Conservation (phyloP, 2,113 vertebrate species). For the Eurystomus gularis region DNA sequence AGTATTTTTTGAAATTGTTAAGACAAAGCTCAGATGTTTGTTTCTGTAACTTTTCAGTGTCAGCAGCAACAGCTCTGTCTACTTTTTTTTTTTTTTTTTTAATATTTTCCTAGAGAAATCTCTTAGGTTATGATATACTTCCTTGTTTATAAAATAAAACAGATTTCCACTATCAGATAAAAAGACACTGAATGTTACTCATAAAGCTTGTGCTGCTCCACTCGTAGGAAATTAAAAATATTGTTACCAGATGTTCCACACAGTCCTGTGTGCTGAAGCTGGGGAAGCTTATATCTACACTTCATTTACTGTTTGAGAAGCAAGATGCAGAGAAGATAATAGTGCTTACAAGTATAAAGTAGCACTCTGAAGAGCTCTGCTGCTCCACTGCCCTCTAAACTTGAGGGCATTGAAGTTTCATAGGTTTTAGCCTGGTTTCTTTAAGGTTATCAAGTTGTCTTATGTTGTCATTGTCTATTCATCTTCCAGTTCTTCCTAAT, state of each 20-base stretch:
- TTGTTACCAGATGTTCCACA: constrained; percentile 11
- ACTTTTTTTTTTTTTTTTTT: not conserved
- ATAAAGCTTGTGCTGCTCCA: not conserved
- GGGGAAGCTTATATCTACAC: not conserved
- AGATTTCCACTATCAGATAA: constrained; percentile 30
- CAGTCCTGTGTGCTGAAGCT: not conserved
- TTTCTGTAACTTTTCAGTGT: not conserved
- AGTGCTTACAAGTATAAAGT: not conserved
- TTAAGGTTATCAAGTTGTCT: not conserved
- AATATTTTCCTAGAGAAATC: constrained; percentile 8
- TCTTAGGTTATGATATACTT: not conserved
- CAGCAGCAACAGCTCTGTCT: not conserved
- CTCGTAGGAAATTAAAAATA: constrained; percentile 41
- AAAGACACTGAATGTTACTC: not conserved
- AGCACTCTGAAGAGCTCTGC: not conserved
- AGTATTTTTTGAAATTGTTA: not conserved
- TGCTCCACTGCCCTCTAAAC: not conserved
- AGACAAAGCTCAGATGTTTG: not conserved
- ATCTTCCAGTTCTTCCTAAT: not conserved
- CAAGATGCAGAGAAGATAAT: not conserved
- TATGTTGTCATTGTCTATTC: not conserved
- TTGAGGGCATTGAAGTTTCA: not conserved
- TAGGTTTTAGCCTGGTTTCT: not conserved
- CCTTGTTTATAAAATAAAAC: constrained; percentile 22
- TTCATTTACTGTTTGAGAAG: constrained; percentile 3